A percentile compares a stretch with the other conserved stretches of the same genome.
Conservation (phyloP, 1,140 invertebrate genomes). For the Tribolium castaneum region DNA sequence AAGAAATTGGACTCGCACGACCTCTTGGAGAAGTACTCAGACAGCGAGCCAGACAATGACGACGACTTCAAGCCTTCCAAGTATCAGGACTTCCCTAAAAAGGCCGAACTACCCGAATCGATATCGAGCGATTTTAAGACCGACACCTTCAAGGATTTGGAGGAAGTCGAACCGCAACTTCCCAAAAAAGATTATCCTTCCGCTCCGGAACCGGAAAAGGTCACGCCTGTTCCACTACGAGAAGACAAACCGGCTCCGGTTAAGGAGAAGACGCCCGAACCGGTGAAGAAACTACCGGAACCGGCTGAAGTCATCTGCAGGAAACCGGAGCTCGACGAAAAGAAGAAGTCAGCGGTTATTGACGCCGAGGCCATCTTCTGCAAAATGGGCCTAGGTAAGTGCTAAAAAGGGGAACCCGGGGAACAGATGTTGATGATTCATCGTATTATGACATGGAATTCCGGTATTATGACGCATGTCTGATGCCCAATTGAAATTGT, state of each 20-base stretch:
- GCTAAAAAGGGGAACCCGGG: neutral
- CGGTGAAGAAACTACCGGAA: slow-evolving; percentile 45
- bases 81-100: slow-evolving; percentile 51
- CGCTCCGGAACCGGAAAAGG: slow-evolving; percentile 61
- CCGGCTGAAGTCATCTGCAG: slow-evolving; percentile 37
- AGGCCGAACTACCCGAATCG: slow-evolving; percentile 57
- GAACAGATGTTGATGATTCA: neutral
- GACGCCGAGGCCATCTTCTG: slow-evolving; percentile 75
- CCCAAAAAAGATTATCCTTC: slow-evolving; percentile 41
- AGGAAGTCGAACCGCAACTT: slow-evolving; percentile 42
- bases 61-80: slow-evolving; percentile 55
- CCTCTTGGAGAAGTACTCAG: slow-evolving; percentile 65
- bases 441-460: neutral
- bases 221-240: slow-evolving; percentile 46
- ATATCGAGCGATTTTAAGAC: slow-evolving; percentile 36
- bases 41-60: slow-evolving; percentile 67
- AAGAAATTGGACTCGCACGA: slow-evolving; percentile 63
- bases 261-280: slow-evolving; percentile 50
- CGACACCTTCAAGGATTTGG: slow-evolving; percentile 60
- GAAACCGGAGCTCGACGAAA: neutral
- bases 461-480: neutral
- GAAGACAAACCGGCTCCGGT: slow-evolving; percentile 60
- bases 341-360: slow-evolving; percentile 64
- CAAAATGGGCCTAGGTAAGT: slow-evolving; percentile 75
- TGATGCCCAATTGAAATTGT: too few relatives aligned